Conservation (phyloP, 2,113 vertebrate genomes). For the Lampris megalopsis region DNA sequence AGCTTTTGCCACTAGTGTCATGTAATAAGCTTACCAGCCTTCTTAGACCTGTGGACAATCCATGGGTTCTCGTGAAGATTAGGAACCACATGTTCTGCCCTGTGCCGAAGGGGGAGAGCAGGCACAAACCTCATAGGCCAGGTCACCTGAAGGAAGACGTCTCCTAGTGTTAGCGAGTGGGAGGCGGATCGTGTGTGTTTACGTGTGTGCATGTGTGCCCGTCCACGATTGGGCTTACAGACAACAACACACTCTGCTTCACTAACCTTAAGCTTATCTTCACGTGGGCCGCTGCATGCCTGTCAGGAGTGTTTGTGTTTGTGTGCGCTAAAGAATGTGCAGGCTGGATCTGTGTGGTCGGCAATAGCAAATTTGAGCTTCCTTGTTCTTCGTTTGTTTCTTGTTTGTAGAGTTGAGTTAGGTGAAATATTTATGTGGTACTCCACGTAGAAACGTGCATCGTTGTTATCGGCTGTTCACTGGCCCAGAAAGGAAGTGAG, state of each 20-base stretch:
- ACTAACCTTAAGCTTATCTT: slow-evolving; percentile 15
- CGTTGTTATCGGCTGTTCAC: not conserved
- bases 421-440: not conserved
- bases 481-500: not conserved
- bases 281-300: slow-evolving; percentile 6
- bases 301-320: not conserved
- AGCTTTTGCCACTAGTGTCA: slow-evolving; percentile 45
- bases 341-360: not conserved
- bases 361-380: not conserved
- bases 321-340: not conserved
- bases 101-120: slow-evolving; percentile 48
- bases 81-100: slow-evolving; percentile 70
- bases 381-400: not conserved
- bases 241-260: slow-evolving; percentile 7
- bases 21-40: slow-evolving; percentile 74
- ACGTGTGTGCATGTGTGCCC: not conserved
- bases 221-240: slow-evolving; percentile 7
- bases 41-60: slow-evolving; percentile 56
- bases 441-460: not conserved
- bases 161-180: not conserved
- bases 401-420: not conserved
- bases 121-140: slow-evolving; percentile 43
- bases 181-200: not conserved
- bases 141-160: slow-evolving; percentile 46
- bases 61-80: slow-evolving; percentile 74